phyloP scores from a whole-genome alignment of 2,888 invertebrate species.

The Euclidia mi region DNA sequence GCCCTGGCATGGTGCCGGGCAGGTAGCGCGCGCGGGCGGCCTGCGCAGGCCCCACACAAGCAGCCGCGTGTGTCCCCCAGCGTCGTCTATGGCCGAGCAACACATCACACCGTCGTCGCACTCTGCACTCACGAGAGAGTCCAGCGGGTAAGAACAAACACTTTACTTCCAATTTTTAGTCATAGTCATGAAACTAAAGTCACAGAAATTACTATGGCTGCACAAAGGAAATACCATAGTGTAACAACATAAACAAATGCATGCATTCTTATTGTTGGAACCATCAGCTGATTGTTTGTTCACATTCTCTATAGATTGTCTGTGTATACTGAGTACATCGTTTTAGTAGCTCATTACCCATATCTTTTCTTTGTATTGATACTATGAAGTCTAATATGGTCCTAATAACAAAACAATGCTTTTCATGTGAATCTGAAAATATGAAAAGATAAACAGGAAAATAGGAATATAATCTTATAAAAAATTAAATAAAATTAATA shows the following conservation, averaged over 20 bases:
- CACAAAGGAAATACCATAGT: constrained; percentile 1
- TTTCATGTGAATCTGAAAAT: no score
- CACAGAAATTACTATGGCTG: background rate
- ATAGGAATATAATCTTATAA: no score
- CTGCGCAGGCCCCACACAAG: constrained; percentile 89
- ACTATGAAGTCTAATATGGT: background rate
- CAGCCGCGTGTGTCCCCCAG: constrained; percentile 92
- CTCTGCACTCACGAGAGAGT: constrained; percentile 93
- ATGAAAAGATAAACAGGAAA: no score
- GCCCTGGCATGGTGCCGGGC: constrained; percentile 89
- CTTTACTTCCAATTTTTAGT: background rate
- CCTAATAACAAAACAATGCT: no score
- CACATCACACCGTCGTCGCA: constrained; percentile 94
- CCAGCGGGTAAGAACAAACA: constrained; percentile 80
- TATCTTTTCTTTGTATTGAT: constrained; percentile 6
- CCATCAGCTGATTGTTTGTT: constrained; percentile 33
- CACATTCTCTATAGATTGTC: constrained; percentile 16
- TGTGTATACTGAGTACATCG: background rate
- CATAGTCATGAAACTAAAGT: background rate
- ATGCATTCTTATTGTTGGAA: constrained; percentile 1
- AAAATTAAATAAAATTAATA: no score
- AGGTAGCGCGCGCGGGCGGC: constrained; percentile 90
- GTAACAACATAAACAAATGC: constrained; percentile 1
- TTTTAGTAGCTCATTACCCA: constrained; percentile 3
- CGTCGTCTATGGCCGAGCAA: constrained; percentile 98